Conservation (phyloP, 2,797 vertebrate species). For the Pangasius macronema region DNA sequence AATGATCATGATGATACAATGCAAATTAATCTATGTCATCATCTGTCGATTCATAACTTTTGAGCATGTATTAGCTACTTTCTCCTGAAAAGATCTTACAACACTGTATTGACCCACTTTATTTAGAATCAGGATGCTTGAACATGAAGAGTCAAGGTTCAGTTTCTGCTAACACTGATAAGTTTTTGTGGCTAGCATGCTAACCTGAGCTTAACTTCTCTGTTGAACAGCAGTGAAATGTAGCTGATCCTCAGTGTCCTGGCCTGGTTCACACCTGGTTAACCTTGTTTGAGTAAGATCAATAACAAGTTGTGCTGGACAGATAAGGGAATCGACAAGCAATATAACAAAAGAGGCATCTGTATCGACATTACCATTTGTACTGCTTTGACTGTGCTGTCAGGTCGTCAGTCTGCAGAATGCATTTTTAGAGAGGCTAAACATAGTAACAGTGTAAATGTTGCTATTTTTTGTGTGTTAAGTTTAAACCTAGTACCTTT, state of each 20-base stretch:
- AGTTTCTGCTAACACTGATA: not conserved
- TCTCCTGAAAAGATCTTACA: not conserved
- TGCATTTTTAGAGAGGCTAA: slow-evolving; percentile 7
- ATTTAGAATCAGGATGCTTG: not conserved
- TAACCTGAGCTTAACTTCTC: slow-evolving; percentile 25
- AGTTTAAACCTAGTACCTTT: not conserved
- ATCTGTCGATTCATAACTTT: not conserved
- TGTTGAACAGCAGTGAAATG: slow-evolving; percentile 1
- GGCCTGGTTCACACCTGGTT: slow-evolving; percentile 64
- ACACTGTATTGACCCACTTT: not conserved
- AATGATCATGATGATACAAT: not conserved
- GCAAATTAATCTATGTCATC: not conserved
- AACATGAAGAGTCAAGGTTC: not conserved
- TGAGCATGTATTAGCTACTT: not conserved
- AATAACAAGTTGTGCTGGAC: slow-evolving; percentile 69
- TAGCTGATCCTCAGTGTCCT: slow-evolving; percentile 16
- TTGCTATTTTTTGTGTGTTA: slow-evolving; percentile 40
- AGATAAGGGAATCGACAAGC: slow-evolving; percentile 69
- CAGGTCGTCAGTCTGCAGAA: slow-evolving; percentile 31
- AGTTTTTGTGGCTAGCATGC: slow-evolving; percentile 13
- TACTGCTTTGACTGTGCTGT: slow-evolving; percentile 64
- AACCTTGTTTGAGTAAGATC: slow-evolving; percentile 64
- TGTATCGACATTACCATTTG: slow-evolving; percentile 72
- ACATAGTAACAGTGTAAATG: not conserved
- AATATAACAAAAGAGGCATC: slow-evolving; percentile 69